Evolutionary conservation across 2,797 vertebrate species (phyloP).

Genomic region (Labroides dimidiatus): DNA sequence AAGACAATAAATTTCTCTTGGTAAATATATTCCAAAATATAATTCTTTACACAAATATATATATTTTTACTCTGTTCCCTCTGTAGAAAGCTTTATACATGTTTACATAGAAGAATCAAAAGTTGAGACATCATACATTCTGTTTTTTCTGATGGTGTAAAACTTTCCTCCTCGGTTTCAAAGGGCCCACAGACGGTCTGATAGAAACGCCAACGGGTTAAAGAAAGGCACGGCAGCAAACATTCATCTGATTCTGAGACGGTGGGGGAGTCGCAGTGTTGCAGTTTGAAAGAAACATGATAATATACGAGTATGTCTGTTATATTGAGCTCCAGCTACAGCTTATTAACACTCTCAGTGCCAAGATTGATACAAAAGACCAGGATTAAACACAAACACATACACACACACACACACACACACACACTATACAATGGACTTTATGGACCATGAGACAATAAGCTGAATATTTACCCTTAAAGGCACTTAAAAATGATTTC

Average conservation of each 20-base stretch:
- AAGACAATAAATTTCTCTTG: conserved; percentile 89
- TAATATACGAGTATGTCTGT: conserved; percentile 23
- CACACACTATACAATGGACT: conserved; percentile 11
- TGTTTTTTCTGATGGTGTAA: conserved; percentile 64
- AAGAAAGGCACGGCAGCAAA: conserved; percentile 54
- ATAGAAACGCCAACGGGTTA: conserved; percentile 14
- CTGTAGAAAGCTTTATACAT: conserved; percentile 94
- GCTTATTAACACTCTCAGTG: conserved; percentile 59
- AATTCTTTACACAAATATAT: conserved; percentile 95
- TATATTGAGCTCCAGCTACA: conserved; percentile 38
- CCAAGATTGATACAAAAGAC: conserved; percentile 34
- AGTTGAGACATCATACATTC: conserved; percentile 90
- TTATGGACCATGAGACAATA: neutral
- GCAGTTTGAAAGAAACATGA: conserved; percentile 28
- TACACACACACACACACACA: conserved; percentile 8
- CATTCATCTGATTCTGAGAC: conserved; percentile 69
- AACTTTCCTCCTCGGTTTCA: conserved; percentile 36
- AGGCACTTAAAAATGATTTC: too few relatives aligned
- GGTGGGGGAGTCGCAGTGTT: conserved; percentile 59
- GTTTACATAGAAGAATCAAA: conserved; percentile 81
- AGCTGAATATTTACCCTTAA: too few relatives aligned
- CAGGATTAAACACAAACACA: neutral
- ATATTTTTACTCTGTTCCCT: conserved; percentile 94
- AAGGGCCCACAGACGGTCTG: conserved; percentile 17
- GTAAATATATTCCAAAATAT: conserved; percentile 93